phyloP scores from a whole-genome alignment of 1,140 invertebrate genomes.

The Panagrolaimus sp. region DNA sequence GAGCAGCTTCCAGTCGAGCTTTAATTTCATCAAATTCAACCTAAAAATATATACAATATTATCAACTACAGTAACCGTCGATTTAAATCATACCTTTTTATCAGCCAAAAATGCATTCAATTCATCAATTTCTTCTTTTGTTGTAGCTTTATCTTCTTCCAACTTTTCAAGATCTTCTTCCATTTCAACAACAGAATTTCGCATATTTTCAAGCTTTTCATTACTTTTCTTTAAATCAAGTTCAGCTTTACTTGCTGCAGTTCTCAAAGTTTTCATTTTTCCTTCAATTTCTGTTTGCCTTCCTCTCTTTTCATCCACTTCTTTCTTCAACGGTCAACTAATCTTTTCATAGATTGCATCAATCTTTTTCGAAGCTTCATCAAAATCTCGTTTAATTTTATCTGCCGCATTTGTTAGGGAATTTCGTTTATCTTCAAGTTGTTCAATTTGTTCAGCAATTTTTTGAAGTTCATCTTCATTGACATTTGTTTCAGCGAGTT shows the following conservation, averaged over 20 bases:
- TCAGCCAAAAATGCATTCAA: slow-evolving; percentile 33
- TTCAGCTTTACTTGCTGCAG: slow-evolving; percentile 8
- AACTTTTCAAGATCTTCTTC: slow-evolving; percentile 33
- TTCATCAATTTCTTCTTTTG: slow-evolving; percentile 62
- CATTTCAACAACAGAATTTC: slow-evolving; percentile 23
- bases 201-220: slow-evolving; percentile 25
- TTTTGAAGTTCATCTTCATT: slow-evolving; percentile 25
- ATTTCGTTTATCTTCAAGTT: background rate
- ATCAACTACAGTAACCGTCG: background rate
- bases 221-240: slow-evolving; percentile 9
- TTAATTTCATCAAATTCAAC: slow-evolving; percentile 57
- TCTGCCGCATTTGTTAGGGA: slow-evolving; percentile 28
- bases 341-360: slow-evolving; percentile 58
- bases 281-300: slow-evolving; percentile 4
- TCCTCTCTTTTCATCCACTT: slow-evolving; percentile 9
- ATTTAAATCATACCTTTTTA: slow-evolving; percentile 20
- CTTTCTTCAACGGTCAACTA: slow-evolving; percentile 15
- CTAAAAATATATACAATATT: slow-evolving; percentile 55
- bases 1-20: slow-evolving; percentile 61
- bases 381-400: slow-evolving; percentile 59
- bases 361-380: slow-evolving; percentile 54
- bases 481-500: slow-evolving; percentile 21
- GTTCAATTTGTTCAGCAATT: background rate
- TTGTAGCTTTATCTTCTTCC: slow-evolving; percentile 13
- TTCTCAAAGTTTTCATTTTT: slow-evolving; percentile 29